phyloP scores from a whole-genome alignment of 2,797 vertebrate species.

The Anabas testudineus region DNA sequence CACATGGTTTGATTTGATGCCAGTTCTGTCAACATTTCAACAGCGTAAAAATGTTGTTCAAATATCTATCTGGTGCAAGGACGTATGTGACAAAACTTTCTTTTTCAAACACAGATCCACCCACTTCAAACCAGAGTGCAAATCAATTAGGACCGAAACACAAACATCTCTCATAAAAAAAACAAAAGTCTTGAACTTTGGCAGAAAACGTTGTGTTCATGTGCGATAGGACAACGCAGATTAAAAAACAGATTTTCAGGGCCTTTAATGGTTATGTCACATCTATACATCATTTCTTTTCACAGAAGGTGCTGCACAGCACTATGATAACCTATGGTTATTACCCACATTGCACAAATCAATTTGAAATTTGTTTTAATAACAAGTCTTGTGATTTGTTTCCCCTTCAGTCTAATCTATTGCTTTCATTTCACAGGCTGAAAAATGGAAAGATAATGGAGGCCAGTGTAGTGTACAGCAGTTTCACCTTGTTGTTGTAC shows the following conservation, averaged over 20 bases:
- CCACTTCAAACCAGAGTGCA: no score
- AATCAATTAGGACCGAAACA: not conserved
- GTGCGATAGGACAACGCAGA: not conserved
- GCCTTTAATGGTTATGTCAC: conserved; percentile 9
- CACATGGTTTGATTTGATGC: no score
- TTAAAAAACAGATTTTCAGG: not conserved
- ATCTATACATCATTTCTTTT: not conserved
- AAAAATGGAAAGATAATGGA: conserved; percentile 12
- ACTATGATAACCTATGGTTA: not conserved
- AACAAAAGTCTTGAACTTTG: no score
- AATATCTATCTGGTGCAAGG: no score
- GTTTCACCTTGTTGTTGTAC: conserved; percentile 24
- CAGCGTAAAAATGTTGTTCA: no score
- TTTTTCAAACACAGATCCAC: no score
- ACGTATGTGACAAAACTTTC: no score
- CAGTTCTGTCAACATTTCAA: no score
- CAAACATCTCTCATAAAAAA: not conserved
- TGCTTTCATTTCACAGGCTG: conserved; percentile 26
- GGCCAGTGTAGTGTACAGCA: not conserved
- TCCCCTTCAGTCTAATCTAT: conserved; percentile 13
- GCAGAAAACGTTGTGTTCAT: not conserved
- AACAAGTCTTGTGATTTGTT: not conserved
- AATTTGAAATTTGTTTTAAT: conserved; percentile 20
- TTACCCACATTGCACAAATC: conserved; percentile 2
- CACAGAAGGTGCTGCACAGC: not conserved